These are phyloP conservation scores for Dynastes hyllus DNA, from an alignment of 2,888 invertebrate species.

Conservation along the genomic window DNA sequence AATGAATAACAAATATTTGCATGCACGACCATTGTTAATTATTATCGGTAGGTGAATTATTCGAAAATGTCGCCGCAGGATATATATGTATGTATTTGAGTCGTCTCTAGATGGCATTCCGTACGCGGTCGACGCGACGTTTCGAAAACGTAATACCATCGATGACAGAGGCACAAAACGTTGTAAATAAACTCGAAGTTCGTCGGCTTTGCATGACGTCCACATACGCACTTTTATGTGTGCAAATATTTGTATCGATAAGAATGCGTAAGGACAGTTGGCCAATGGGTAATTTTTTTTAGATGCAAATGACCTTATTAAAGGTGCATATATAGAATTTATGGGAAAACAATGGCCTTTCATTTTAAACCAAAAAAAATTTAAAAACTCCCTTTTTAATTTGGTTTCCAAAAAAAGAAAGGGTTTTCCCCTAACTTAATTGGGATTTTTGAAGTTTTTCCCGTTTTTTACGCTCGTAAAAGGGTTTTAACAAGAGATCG, in stretches of 20 bases:
- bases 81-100: slow-evolving; percentile 10
- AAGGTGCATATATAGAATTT: not conserved
- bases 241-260: no score
- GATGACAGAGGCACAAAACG: no score
- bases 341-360: slow-evolving; percentile 21
- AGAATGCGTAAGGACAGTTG: not conserved
- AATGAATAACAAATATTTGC: slow-evolving; percentile 44
- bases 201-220: not conserved
- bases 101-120: slow-evolving; percentile 11
- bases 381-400: no score
- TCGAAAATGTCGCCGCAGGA: slow-evolving; percentile 29
- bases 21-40: slow-evolving; percentile 37
- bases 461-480: no score
- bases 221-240: no score
- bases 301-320: not conserved
- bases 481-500: no score
- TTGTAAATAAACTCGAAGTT: not conserved
- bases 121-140: not conserved
- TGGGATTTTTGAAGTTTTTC: no score
- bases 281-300: slow-evolving; percentile 3
- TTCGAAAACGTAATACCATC: not conserved
- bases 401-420: no score
- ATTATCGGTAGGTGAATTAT: slow-evolving; percentile 26
- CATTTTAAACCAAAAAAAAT: no score
- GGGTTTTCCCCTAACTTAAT: no score